Evolutionary conservation across 2,797 vertebrate species (phyloP).

Genomic region (Lycodopsis pacificus): DNA sequence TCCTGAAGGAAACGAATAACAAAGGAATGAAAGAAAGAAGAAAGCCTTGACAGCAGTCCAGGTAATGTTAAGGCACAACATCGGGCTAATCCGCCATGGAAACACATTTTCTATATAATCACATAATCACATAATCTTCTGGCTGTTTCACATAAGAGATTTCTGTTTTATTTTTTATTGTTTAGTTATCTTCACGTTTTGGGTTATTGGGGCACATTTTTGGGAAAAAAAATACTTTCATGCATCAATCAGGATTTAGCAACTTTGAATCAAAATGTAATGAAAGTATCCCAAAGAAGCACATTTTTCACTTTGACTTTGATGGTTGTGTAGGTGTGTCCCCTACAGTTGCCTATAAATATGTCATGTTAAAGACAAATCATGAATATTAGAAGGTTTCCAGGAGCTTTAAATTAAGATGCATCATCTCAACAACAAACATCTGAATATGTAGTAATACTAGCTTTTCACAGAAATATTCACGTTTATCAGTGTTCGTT

Average conservation of each 20-base stretch:
- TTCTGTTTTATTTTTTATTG: neutral
- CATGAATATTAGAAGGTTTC: neutral
- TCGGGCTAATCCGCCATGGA: neutral
- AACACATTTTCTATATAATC: neutral
- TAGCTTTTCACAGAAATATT: constrained; percentile 17
- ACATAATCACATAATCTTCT: neutral
- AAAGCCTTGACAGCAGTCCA: constrained; percentile 13
- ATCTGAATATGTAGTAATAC: neutral
- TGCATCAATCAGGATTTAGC: neutral
- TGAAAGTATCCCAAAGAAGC: neutral
- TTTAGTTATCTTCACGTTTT: neutral
- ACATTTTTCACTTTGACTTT: neutral
- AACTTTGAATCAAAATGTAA: neutral
- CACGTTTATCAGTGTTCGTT: constrained; percentile 3
- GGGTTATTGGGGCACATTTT: neutral
- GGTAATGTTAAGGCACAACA: neutral
- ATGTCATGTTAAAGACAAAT: neutral
- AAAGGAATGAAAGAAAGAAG: constrained; percentile 21
- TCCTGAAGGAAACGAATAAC: constrained; percentile 81
- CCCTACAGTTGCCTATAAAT: too few relatives aligned
- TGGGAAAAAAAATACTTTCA: neutral
- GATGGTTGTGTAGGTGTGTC: too few relatives aligned
- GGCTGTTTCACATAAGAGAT: neutral
- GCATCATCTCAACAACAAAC: neutral
- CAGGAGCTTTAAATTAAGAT: neutral